These are phyloP conservation scores for Dromaius novaehollandiae DNA, from an alignment of 2,113 vertebrate genomes.

Conservation along the genomic window DNA sequence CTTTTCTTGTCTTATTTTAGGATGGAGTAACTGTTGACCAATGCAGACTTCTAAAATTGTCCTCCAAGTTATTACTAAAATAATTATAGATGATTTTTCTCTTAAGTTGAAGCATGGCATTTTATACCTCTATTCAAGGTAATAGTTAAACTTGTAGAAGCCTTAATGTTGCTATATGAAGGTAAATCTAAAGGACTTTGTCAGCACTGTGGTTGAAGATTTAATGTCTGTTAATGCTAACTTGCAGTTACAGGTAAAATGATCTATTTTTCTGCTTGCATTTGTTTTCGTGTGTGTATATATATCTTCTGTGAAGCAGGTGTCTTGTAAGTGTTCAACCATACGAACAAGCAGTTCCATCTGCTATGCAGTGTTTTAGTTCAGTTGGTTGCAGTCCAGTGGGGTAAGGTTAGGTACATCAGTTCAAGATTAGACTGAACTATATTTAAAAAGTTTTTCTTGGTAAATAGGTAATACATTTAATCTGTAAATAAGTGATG, in stretches of 20 bases:
- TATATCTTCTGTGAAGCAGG: background rate
- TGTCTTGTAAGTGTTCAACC: background rate
- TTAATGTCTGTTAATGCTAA: background rate
- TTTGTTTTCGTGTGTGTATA: rapidly evolving
- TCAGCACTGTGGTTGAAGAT: background rate
- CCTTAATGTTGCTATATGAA: background rate
- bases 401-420: background rate
- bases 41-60: background rate
- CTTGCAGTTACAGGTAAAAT: background rate
- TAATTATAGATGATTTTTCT: background rate
- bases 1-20: background rate
- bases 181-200: background rate
- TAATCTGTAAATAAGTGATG: background rate
- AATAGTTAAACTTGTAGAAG: no score
- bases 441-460: background rate
- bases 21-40: background rate
- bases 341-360: background rate
- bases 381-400: background rate
- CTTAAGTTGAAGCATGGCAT: background rate
- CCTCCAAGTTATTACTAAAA: background rate
- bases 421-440: background rate
- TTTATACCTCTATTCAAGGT: background rate
- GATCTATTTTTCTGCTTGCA: background rate
- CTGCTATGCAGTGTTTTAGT: background rate
- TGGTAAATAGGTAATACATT: background rate